Conservation (phyloP, 2,888 invertebrate species). For the Amphipyra berbera region DNA sequence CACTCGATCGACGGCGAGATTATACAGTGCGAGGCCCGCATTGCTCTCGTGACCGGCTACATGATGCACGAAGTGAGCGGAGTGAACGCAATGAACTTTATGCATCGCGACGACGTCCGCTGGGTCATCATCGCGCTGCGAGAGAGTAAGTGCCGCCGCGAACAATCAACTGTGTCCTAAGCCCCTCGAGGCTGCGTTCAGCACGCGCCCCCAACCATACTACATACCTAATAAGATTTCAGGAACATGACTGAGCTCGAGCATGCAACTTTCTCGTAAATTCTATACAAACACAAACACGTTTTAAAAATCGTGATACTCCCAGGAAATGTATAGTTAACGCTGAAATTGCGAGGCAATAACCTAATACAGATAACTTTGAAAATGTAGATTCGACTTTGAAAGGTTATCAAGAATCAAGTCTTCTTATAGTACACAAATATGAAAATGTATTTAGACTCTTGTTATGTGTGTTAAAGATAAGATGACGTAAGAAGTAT, state of each 20-base stretch:
- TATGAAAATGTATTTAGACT: neutral
- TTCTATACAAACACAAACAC: neutral
- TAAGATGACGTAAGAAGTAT: too few relatives aligned
- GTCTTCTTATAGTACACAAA: constrained; percentile 10
- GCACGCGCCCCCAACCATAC: constrained; percentile 9
- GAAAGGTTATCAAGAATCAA: constrained; percentile 23
- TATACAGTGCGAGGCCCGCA: constrained; percentile 96
- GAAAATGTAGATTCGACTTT: constrained; percentile 6
- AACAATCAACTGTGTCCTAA: constrained; percentile 22
- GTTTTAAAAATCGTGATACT: neutral
- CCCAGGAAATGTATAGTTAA: too few relatives aligned
- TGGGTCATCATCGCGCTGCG: constrained; percentile 96
- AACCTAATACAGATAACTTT: constrained; percentile 26
- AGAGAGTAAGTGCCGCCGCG: constrained; percentile 88
- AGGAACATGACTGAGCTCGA: constrained; percentile 6
- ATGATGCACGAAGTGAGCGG: constrained; percentile 96
- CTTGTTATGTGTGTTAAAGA: too few relatives aligned
- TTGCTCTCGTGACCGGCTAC: constrained; percentile 96
- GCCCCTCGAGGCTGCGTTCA: neutral
- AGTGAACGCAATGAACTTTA: constrained; percentile 95
- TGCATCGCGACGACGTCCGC: constrained; percentile 96
- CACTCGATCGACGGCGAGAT: constrained; percentile 97
- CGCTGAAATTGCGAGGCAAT: neutral
- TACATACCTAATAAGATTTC: neutral
- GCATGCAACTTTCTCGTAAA: neutral